Evolutionary conservation across 2,113 vertebrate species (phyloP).

Genomic region (Channa argus): DNA sequence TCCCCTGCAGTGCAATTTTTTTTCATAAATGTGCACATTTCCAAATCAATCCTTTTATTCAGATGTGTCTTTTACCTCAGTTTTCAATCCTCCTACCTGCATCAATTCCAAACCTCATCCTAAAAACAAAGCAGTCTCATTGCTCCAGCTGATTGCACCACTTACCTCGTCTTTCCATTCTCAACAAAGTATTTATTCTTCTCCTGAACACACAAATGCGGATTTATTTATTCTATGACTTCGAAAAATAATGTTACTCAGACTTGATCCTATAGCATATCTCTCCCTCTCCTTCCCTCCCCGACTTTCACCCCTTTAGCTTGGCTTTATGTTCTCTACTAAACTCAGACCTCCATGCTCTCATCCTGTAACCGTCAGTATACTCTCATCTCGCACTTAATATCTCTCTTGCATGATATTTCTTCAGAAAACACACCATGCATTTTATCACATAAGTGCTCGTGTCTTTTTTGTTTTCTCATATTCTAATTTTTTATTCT

Average conservation of each 20-base stretch:
- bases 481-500: too few species aligned
- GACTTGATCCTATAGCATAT: constrained; percentile 18
- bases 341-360: neutral
- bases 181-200: constrained; percentile 18
- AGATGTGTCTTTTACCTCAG: constrained; percentile 11
- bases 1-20: constrained; percentile 25
- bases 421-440: neutral
- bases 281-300: neutral
- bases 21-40: constrained; percentile 37
- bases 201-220: neutral
- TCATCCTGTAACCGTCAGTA: constrained; percentile 3
- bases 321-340: constrained; percentile 11
- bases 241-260: constrained; percentile 35
- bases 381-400: neutral
- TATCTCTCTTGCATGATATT: neutral
- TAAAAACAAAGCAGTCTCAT: constrained; percentile 9
- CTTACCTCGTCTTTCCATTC: neutral
- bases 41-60: constrained; percentile 27
- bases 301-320: neutral
- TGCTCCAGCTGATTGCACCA: constrained; percentile 22
- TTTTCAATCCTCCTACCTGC: neutral
- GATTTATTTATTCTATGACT: constrained; percentile 19
- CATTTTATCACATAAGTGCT: too few species aligned
- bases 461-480: too few species aligned
- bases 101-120: constrained; percentile 2